Percentiles rank a stretch among this genome's conserved stretches.
Evolutionary conservation across 2,113 vertebrate species (phyloP).

Genomic region (Lepus europaeus): DNA sequence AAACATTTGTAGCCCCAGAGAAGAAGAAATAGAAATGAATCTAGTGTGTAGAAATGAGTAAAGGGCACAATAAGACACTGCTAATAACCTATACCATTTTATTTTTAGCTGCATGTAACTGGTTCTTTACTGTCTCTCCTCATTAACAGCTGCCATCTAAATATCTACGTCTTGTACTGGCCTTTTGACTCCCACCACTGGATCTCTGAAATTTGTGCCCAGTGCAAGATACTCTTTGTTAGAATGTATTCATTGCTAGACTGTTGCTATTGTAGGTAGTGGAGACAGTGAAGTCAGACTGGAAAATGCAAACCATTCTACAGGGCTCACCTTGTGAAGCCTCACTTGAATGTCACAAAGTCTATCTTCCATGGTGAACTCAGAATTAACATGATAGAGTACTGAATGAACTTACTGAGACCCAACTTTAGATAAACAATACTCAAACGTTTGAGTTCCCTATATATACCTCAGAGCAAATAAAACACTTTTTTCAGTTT

Average conservation of each 20-base stretch:
- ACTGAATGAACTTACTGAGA: neutral
- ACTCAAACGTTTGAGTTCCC: neutral
- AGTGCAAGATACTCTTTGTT: neutral
- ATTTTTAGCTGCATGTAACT: neutral
- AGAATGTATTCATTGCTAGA: neutral
- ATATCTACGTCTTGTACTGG: neutral
- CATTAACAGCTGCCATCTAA: neutral
- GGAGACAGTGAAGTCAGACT: neutral
- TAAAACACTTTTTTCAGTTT: neutral
- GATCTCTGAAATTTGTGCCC: neutral
- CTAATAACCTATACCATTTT: neutral
- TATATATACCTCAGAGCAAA: neutral
- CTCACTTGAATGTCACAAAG: neutral
- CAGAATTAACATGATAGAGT: neutral
- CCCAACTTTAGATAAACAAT: neutral
- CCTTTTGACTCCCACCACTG: neutral
- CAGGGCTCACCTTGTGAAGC: neutral
- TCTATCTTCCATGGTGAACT: neutral
- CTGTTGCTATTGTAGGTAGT: neutral
- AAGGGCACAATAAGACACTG: neutral
- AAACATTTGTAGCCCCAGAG: neutral
- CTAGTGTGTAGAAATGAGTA: neutral
- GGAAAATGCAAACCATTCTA: neutral
- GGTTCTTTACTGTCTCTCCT: neutral
- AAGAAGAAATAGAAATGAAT: slow-evolving; percentile 5